These are phyloP conservation scores for Cacatua alba DNA, from an alignment of 2,113 vertebrate genomes.

Conservation along the genomic window DNA sequence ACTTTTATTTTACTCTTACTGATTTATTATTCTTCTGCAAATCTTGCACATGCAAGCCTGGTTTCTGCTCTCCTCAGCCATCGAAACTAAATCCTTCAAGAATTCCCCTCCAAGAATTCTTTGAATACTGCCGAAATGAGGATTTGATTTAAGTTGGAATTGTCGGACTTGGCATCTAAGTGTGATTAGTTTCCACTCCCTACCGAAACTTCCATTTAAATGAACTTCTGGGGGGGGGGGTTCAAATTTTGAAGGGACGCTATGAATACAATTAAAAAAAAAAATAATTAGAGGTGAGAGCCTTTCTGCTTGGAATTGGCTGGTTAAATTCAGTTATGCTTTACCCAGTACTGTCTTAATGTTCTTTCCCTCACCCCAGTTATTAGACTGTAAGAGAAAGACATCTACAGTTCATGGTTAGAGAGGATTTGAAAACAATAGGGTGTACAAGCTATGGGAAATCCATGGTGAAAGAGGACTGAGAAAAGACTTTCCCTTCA, in stretches of 20 bases:
- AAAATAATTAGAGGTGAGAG: neutral
- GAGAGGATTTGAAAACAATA: neutral
- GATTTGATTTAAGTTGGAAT: neutral
- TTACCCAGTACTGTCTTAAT: neutral
- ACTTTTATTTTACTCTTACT: neutral
- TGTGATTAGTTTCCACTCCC: neutral
- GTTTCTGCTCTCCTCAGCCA: neutral
- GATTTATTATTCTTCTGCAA: neutral
- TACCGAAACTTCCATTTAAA: neutral
- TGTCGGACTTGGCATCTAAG: neutral
- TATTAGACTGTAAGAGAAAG: neutral
- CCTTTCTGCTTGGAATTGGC: neutral
- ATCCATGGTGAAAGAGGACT: neutral
- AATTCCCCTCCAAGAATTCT: neutral
- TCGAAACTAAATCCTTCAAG: neutral
- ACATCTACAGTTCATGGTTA: neutral
- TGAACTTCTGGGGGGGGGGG: accelerated
- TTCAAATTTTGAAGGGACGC: neutral
- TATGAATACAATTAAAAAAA: neutral
- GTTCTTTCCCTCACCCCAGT: neutral
- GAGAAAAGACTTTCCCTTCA: neutral
- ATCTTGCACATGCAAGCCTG: neutral
- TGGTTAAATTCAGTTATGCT: neutral
- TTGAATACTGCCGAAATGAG: neutral
- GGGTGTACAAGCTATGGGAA: neutral